Evolutionary conservation across 2,888 invertebrate genomes (phyloP).

Genomic region (Epiblema foenella): DNA sequence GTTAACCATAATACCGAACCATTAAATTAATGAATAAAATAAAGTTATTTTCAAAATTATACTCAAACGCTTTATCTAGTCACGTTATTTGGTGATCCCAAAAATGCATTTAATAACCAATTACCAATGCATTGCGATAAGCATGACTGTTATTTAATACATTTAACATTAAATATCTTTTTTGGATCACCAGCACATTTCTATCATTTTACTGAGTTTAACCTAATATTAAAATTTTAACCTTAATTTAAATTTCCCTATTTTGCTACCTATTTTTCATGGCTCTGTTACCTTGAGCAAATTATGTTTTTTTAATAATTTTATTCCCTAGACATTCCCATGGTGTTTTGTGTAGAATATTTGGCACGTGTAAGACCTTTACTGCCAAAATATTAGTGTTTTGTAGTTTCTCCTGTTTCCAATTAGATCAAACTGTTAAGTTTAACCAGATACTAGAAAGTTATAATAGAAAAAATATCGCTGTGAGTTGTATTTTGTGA

Average conservation of each 20-base stretch:
- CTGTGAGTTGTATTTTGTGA: not conserved
- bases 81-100: constrained; percentile 44
- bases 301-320: constrained; percentile 33
- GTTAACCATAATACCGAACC: no score
- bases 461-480: not conserved
- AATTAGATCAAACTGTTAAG: not conserved
- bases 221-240: constrained; percentile 9
- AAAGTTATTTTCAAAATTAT: constrained; percentile 33
- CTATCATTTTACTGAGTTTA: not conserved
- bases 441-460: not conserved
- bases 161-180: constrained; percentile 21
- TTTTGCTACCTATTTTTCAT: not conserved
- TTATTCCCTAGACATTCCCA: constrained; percentile 47
- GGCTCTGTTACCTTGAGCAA: constrained; percentile 4
- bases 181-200: constrained; percentile 23
- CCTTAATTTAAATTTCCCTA: constrained; percentile 6
- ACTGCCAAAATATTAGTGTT: constrained; percentile 25
- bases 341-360: constrained; percentile 26
- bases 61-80: constrained; percentile 50
- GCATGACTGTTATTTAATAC: constrained; percentile 5
- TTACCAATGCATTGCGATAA: constrained; percentile 13
- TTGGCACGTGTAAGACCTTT: constrained; percentile 7
- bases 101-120: constrained; percentile 35
- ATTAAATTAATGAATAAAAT: constrained; percentile 8
- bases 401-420: not conserved